Conservation (phyloP, 2,888 invertebrate species). For the Hirudinaria manillensis region DNA sequence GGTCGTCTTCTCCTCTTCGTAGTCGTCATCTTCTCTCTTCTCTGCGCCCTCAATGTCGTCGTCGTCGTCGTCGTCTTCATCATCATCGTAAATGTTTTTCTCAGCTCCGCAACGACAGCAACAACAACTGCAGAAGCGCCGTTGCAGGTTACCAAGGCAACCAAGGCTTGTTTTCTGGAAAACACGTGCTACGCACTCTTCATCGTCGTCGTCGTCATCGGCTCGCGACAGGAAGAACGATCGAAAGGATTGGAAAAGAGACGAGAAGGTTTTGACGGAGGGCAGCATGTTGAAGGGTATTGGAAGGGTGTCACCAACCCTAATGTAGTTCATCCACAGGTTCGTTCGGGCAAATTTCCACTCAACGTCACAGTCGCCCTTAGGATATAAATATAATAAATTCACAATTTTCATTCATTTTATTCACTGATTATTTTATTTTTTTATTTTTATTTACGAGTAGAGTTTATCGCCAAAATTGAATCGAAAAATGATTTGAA, state of each 20-base stretch:
- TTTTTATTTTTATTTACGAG: not conserved
- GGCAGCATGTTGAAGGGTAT: slow-evolving; percentile 46
- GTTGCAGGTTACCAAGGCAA: no score
- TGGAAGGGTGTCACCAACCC: slow-evolving; percentile 44
- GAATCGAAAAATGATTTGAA: no score
- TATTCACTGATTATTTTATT: not conserved
- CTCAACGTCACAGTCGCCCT: slow-evolving; percentile 46
- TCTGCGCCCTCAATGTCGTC: not conserved
- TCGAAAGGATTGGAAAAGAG: slow-evolving; percentile 18
- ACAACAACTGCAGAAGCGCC: no score
- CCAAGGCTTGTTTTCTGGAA: no score
- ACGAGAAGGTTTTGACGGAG: slow-evolving; percentile 39
- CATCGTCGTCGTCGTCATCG: slow-evolving; percentile 5
- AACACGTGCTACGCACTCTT: not conserved
- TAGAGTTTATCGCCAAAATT: not conserved
- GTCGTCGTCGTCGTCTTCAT: not conserved
- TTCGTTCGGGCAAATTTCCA: slow-evolving; percentile 48
- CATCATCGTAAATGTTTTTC: not conserved
- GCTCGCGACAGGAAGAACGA: not conserved
- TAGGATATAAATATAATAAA: slow-evolving; percentile 19
- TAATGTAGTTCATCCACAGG: slow-evolving; percentile 46
- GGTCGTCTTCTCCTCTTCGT: no score
- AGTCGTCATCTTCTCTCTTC: no score
- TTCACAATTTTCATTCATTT: no score
- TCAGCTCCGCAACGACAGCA: not conserved